A percentile compares a stretch with the other conserved stretches of the same genome.
Conservation (phyloP, 1,140 invertebrate species). For the Melitaea cinxia region DNA sequence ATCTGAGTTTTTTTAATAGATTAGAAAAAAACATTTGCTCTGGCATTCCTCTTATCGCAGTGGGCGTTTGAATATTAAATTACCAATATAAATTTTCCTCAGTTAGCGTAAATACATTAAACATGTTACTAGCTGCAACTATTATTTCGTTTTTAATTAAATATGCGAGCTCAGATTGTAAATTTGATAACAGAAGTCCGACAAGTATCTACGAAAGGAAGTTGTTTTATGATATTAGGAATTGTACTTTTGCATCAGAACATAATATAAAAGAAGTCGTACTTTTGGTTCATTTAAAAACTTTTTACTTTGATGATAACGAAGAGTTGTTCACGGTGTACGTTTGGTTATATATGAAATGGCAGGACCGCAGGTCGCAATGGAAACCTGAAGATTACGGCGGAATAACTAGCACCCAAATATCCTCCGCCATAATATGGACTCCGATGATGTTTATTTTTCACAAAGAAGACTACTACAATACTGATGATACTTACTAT, state of each 20-base stretch:
- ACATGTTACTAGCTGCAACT: conserved; percentile 13
- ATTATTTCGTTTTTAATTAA: neutral
- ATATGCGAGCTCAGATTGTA: neutral
- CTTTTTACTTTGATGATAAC: conserved; percentile 36
- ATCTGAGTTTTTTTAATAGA: no score
- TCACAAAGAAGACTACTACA: conserved; percentile 13
- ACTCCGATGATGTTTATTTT: conserved; percentile 25
- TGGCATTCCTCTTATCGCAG: neutral
- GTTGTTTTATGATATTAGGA: neutral
- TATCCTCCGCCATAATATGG: conserved; percentile 30
- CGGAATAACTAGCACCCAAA: conserved; percentile 12
- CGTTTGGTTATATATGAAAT: conserved; percentile 29
- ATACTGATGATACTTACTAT: neutral
- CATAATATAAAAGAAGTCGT: neutral
- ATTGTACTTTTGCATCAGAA: neutral
- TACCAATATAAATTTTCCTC: neutral
- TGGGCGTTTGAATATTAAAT: conserved; percentile 13
- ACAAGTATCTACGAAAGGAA: neutral
- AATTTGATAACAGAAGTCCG: neutral
- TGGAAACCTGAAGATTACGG: conserved; percentile 44
- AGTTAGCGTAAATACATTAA: conserved; percentile 2
- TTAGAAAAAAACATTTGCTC: no score
- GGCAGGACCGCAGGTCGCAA: conserved; percentile 37
- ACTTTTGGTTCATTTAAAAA: conserved; percentile 27
- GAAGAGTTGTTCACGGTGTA: conserved; percentile 37